Percentiles rank a stretch among this genome's conserved stretches.
Evolutionary conservation across 2,888 invertebrate genomes (phyloP).

Genomic region (Eupithecia pulchellata): DNA sequence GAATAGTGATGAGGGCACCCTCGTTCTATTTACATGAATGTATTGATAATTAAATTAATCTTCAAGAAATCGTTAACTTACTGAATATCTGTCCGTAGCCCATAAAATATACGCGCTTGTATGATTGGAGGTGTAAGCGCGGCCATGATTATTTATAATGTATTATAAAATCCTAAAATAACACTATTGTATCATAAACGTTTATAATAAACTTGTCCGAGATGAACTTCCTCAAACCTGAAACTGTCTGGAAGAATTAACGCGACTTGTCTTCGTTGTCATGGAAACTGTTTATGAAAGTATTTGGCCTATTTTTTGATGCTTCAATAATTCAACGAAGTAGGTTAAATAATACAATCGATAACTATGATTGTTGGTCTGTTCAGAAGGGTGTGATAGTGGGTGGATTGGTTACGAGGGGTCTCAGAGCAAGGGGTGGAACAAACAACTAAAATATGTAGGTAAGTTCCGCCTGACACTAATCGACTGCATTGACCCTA

Average conservation of each 20-base stretch:
- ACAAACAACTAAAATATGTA: neutral
- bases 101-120: constrained; percentile 87
- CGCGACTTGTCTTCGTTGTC: constrained; percentile 36
- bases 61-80: constrained; percentile 56
- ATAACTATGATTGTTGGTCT: constrained; percentile 5
- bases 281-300: constrained; percentile 36
- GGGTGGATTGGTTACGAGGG: neutral
- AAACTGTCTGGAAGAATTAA: constrained; percentile 25
- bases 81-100: constrained; percentile 86
- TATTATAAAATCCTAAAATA: constrained; percentile 49
- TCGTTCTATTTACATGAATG: neutral
- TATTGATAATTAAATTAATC: neutral
- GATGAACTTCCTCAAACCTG: constrained; percentile 9
- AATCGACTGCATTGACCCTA: neutral
- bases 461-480: neutral
- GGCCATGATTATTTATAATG: constrained; percentile 58
- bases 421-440: neutral
- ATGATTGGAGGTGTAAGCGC: constrained; percentile 77
- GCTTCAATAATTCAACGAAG: constrained; percentile 7
- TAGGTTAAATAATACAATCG: constrained; percentile 26
- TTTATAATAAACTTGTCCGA: constrained; percentile 42
- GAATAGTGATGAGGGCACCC: neutral
- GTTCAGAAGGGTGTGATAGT: neutral
- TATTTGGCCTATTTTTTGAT: constrained; percentile 32
- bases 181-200: constrained; percentile 45